Percentiles rank a stretch among this genome's conserved stretches.
Evolutionary conservation across 2,888 invertebrate genomes (phyloP).

Genomic region (Epinotia ramella): DNA sequence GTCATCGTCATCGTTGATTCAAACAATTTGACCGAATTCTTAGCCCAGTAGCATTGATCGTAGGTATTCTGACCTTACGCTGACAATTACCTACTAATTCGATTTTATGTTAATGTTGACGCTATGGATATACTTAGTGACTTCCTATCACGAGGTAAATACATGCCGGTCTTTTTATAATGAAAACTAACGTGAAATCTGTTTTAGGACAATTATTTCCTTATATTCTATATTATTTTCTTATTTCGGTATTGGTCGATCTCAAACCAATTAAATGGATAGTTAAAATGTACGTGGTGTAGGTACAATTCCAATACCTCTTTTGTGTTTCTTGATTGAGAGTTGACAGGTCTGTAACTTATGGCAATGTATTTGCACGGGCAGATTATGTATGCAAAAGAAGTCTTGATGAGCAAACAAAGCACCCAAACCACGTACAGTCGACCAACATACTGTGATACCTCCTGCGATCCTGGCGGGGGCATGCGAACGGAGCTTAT

Average conservation of each 20-base stretch:
- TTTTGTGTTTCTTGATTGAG: slow-evolving; percentile 15
- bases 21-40: neutral
- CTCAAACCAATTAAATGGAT: neutral
- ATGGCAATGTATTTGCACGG: slow-evolving; percentile 13
- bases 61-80: neutral
- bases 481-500: slow-evolving; percentile 13
- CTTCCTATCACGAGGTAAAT: neutral
- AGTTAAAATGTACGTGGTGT: neutral
- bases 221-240: too few species aligned
- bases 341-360: slow-evolving; percentile 35
- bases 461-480: slow-evolving; percentile 3
- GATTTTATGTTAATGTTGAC: neutral
- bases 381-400: slow-evolving; percentile 39
- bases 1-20: too few species aligned
- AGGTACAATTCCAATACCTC: neutral
- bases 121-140: neutral
- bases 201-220: too few species aligned
- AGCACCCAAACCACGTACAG: slow-evolving; percentile 29
- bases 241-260: too few species aligned
- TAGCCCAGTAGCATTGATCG: neutral
- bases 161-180: too few species aligned
- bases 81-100: neutral
- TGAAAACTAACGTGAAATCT: too few species aligned
- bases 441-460: slow-evolving; percentile 17
- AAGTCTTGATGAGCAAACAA: slow-evolving; percentile 36